These are phyloP conservation scores for Chrysodeixis includens DNA, from an alignment of 2,888 invertebrate genomes.

Conservation along the genomic window DNA sequence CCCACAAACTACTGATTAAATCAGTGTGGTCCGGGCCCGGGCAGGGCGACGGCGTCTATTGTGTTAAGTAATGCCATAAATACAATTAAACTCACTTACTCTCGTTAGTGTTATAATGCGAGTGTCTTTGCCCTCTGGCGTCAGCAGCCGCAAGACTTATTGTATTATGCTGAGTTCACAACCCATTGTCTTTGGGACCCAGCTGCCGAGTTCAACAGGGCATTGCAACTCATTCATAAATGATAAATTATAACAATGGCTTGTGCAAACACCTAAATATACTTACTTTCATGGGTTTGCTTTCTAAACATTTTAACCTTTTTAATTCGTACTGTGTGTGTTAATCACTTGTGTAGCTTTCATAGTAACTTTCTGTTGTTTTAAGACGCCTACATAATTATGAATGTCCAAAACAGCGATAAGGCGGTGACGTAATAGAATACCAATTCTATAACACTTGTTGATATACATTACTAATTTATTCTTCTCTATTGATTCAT, in stretches of 20 bases:
- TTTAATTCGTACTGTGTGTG: not conserved
- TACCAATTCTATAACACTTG: not conserved
- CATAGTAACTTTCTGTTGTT: not conserved
- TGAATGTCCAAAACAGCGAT: not conserved
- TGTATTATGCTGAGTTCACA: constrained; percentile 60
- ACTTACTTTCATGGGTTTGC: constrained; percentile 20
- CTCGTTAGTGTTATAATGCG: constrained; percentile 83
- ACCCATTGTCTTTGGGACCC: constrained; percentile 53
- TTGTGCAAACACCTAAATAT: constrained; percentile 51
- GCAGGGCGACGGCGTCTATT: constrained; percentile 71
- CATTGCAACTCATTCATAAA: constrained; percentile 52
- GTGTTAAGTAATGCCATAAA: constrained; percentile 83
- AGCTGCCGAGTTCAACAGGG: constrained; percentile 45
- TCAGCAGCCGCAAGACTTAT: constrained; percentile 61
- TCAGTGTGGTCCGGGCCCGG: constrained; percentile 61
- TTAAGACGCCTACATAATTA: not conserved
- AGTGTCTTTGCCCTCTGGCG: constrained; percentile 82
- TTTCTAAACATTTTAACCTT: constrained; percentile 12
- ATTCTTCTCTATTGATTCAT: not conserved
- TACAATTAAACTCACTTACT: constrained; percentile 87
- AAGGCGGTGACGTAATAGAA: not conserved
- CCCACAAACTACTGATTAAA: constrained; percentile 48
- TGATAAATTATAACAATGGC: constrained; percentile 55
- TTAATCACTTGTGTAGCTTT: not conserved
- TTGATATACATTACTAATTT: not conserved